Base-by-base conservation (phyloP, 2,797 vertebrate genomes). In the Takifugu rubripes region DNA sequence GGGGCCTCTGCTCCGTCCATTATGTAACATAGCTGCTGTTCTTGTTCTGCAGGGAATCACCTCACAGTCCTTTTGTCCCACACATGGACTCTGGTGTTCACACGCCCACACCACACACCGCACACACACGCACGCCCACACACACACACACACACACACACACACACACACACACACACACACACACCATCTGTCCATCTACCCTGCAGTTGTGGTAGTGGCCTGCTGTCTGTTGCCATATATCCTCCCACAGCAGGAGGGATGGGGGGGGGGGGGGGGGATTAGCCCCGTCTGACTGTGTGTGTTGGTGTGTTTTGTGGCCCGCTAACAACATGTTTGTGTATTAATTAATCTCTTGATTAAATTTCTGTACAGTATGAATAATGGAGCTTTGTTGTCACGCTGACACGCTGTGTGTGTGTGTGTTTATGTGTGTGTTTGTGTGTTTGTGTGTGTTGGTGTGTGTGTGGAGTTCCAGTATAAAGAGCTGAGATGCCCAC, bases 291-390 rank as follows among this genome's bases (percentile, higher is more conserved):
- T 64, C 70, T 55, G 54, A 68, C 69, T 72, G 65, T 49, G 54
- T 61, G 43, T 54, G 8, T 68, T 54, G 72, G 67, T 74, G 75
- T 69, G 61, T 73, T 70, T 71, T 63, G 70, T 67, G 63, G 59
- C 53, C 61, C 60, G 25, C 61, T 75, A 76, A 81, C 74, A 71
- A 74, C 70, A 59, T 56, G 70, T 84, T 78, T 84, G 71, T 77
- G 74, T 57, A 44, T 72, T 70, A 82, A 85, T 85, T 84, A 81
- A 84, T 83, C 78, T 78, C 72, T 83, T 84, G 77, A 87, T 89
- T 85, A 85, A 79, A 86, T 81, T 81, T 82, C 73, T 68, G 56
- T 65, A 49, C 81, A 68, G 54, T n/a, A 72, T 56, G 74, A 81
- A 78, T 69, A 62, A 64, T 14, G 11, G 59, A 1, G 61, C 60